Conservation (phyloP, 2,797 vertebrate genomes). For the Gallirallus australis region DNA sequence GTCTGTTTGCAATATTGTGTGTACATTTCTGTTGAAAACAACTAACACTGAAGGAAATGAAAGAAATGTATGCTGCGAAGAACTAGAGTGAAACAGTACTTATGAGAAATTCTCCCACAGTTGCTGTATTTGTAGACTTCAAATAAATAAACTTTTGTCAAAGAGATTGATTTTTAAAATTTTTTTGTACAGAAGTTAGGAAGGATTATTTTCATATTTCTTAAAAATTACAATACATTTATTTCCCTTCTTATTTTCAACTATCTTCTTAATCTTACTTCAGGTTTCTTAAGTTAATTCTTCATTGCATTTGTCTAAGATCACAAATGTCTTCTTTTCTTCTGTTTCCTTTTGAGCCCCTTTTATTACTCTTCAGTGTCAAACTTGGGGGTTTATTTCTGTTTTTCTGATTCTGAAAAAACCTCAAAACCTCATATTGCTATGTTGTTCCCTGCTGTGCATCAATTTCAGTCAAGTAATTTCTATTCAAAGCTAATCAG, state of each 20-base stretch:
- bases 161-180: background rate
- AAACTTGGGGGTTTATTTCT: background rate
- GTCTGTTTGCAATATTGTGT: background rate
- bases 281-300: background rate
- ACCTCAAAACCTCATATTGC: background rate
- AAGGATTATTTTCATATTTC: background rate
- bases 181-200: background rate
- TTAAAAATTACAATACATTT: background rate
- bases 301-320: background rate
- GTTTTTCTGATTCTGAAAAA: background rate
- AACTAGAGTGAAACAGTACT: background rate
- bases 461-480: background rate
- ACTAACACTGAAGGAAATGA: background rate
- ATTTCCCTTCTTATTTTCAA: background rate
- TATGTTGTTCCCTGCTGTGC: background rate
- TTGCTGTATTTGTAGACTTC: background rate
- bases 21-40: background rate
- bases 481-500: constrained; percentile 15
- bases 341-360: background rate
- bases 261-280: background rate
- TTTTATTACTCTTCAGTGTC: background rate
- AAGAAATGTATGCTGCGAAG: background rate
- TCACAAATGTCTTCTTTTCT: background rate
- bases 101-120: background rate
- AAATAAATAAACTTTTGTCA: background rate